Conservation (phyloP, 2,113 vertebrate species). For the Hymenochirus boettgeri region DNA sequence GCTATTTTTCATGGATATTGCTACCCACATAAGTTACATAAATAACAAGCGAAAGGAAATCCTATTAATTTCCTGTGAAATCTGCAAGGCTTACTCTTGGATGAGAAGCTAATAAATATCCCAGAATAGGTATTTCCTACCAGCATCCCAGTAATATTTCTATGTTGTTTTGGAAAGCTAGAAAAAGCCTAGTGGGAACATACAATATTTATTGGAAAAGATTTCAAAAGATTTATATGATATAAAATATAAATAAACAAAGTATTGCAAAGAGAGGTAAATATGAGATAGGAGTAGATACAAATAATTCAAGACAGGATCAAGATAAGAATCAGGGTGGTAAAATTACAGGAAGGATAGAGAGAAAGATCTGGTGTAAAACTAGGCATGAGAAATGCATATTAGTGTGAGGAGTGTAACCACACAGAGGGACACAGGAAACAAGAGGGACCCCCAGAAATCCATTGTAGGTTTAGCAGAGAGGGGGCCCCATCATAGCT, state of each 20-base stretch:
- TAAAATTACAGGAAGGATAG: too few relatives aligned
- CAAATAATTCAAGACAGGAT: too few relatives aligned
- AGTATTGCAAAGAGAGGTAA: not conserved
- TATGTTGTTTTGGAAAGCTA: constrained; percentile 28
- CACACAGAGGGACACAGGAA: too few relatives aligned
- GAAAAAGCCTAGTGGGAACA: constrained; percentile 27
- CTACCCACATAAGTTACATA: constrained; percentile 34
- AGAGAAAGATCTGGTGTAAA: too few relatives aligned
- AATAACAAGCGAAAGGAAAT: constrained; percentile 34
- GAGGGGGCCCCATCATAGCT: too few relatives aligned
- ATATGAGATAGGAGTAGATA: too few relatives aligned
- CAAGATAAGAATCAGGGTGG: too few relatives aligned
- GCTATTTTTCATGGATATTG: constrained; percentile 19
- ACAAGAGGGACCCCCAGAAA: too few relatives aligned
- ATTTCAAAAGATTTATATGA: constrained; percentile 20
- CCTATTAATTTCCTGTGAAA: constrained; percentile 42
- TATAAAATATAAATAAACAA: not conserved
- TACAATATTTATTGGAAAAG: constrained; percentile 5
- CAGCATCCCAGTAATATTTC: constrained; percentile 28
- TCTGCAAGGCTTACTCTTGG: constrained; percentile 35
- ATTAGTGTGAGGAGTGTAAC: too few relatives aligned
- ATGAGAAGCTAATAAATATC: constrained; percentile 40
- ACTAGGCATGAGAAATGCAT: too few relatives aligned
- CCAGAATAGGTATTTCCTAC: constrained; percentile 35
- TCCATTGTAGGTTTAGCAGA: too few relatives aligned